Conservation (phyloP, 2,113 vertebrate genomes). For the Neotoma lepida region DNA sequence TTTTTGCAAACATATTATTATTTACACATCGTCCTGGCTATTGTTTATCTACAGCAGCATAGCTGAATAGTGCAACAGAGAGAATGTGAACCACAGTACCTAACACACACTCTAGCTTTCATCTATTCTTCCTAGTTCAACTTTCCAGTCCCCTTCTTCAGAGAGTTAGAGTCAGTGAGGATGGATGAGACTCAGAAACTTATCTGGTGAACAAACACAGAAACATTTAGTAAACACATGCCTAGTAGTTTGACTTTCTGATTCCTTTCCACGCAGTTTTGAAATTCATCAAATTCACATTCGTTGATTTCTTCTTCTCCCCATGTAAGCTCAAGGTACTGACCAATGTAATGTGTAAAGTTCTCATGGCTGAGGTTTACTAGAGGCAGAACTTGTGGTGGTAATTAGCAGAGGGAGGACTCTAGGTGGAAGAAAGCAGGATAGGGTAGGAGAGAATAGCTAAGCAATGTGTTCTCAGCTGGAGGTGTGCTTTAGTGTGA, state of each 20-base stretch:
- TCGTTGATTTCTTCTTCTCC: slow-evolving; percentile 19
- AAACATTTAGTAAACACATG: neutral
- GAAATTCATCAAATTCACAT: neutral
- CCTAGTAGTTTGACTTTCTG: slow-evolving; percentile 17
- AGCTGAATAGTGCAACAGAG: neutral
- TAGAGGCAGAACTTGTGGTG: neutral
- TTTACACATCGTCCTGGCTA: slow-evolving; percentile 7
- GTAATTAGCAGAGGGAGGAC: neutral
- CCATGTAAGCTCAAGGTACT: neutral
- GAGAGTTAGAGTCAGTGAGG: neutral
- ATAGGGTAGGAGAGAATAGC: neutral
- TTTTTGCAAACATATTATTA: slow-evolving; percentile 53
- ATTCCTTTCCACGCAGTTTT: neutral
- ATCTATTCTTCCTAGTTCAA: neutral
- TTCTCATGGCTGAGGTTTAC: neutral
- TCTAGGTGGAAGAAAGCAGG: slow-evolving; percentile 15
- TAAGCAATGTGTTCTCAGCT: neutral
- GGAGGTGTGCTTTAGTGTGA: neutral
- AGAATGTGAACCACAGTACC: neutral
- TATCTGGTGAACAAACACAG: neutral
- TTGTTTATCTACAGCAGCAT: neutral
- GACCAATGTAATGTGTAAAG: neutral
- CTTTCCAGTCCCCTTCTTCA: neutral
- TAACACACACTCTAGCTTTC: neutral
- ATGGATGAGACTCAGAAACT: slow-evolving; percentile 23